Evolutionary conservation across 2,888 invertebrate species (phyloP).

Genomic region (Eudasyphora cyanicolor): DNA sequence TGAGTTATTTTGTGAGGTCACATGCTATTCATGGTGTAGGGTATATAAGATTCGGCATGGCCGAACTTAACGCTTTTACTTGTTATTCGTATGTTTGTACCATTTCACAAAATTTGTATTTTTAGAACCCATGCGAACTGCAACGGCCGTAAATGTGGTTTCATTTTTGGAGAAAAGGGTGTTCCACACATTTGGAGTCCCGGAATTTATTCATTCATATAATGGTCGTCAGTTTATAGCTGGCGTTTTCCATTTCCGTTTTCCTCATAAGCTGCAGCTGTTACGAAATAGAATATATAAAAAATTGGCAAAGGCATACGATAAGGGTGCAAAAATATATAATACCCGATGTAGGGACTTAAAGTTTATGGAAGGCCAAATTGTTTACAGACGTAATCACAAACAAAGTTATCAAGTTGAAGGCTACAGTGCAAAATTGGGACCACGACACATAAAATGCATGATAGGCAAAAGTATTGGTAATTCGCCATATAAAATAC

Average conservation of each 20-base stretch:
- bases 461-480: not conserved
- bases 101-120: not conserved
- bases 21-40: no score
- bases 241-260: constrained; percentile 51
- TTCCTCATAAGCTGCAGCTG: no score
- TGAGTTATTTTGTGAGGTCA: no score
- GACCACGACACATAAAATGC: constrained; percentile 20
- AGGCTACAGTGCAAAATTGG: constrained; percentile 31
- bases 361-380: constrained; percentile 19
- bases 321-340: constrained; percentile 1
- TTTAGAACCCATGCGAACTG: constrained; percentile 6
- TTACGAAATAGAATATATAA: not conserved
- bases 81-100: not conserved
- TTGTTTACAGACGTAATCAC: constrained; percentile 18
- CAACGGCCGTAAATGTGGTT: constrained; percentile 31
- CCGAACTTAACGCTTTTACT: no score
- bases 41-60: no score
- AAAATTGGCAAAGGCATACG: constrained; percentile 20
- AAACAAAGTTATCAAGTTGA: constrained; percentile 31
- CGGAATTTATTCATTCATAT: constrained; percentile 66
- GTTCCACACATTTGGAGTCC: constrained; percentile 68
- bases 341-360: constrained; percentile 33
- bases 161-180: constrained; percentile 50
- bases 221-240: constrained; percentile 68
- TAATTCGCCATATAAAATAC: constrained; percentile 29